phyloP scores from a whole-genome alignment of 2,113 vertebrate genomes.

The Erpornis zantholeuca region DNA sequence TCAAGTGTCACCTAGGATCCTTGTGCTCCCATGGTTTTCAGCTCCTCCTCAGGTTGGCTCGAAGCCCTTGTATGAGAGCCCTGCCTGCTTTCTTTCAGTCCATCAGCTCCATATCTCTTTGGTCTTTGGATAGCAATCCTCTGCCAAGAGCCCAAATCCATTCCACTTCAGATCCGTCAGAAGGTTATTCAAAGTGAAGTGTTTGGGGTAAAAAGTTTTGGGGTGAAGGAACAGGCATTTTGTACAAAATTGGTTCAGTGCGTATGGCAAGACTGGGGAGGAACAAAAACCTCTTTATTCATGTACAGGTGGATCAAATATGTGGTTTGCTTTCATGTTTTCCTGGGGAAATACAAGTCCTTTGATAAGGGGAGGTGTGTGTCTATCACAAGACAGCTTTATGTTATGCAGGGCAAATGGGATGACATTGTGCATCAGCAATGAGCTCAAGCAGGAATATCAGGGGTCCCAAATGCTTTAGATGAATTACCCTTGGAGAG shows the following conservation, averaged over 20 bases:
- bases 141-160: neutral
- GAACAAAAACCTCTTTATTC: neutral
- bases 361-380: slow-evolving; percentile 2
- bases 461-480: slow-evolving; percentile 38
- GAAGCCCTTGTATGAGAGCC: neutral
- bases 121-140: neutral
- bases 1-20: neutral
- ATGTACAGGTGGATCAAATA: neutral
- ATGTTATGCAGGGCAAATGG: slow-evolving; percentile 30
- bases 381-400: slow-evolving; percentile 42
- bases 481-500: slow-evolving; percentile 54
- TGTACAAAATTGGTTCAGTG: neutral
- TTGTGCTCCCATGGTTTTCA: neutral
- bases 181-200: neutral
- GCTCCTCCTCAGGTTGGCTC: neutral
- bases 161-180: neutral
- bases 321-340: neutral
- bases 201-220: neutral
- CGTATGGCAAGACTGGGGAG: neutral
- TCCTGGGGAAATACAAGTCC: neutral
- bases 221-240: neutral
- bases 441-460: slow-evolving; percentile 47
- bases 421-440: slow-evolving; percentile 52
- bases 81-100: neutral
- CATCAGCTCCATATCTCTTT: neutral